Base-by-base conservation (phyloP, 2,888 invertebrate species). In the Tortricodes alternella region DNA sequence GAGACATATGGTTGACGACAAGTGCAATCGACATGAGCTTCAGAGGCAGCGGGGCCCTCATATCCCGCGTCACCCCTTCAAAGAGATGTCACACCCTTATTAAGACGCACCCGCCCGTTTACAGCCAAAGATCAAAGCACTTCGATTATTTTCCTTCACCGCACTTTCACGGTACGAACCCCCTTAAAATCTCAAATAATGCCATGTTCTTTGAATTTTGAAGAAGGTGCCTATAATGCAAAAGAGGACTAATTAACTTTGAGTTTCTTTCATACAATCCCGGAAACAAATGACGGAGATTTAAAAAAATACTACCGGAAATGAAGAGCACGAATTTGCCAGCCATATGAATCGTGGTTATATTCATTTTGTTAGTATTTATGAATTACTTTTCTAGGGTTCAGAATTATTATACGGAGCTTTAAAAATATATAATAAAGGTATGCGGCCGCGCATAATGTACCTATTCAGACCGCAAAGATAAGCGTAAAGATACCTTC, bases 1-100 rank as follows among this genome's bases (percentile, higher is more conserved):
- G 6, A 44, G 44, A 15, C 16, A 16, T 39, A 29, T 13, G 15
- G 32, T 21, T 41, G 19, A 29, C 15, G 29, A 59, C 60, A 61
- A 66, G 66, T 63, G 63, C 62, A 61, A 68, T 68, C 59, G 64
- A 63, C 60, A 63, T 50, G 38, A 60, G 61, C 44, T 18, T 61
- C 62, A 62, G 58, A n/a, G n/a, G n/a, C 60, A 52, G 46, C 43
- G 52, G 58, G 50, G 58, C 61, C 63, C 61, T 66, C 61, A 64
- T 64, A 64, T 62, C 67, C 66, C 64, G 50, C 64, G 63, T 66
- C 64, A 63, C 61, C 63, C 64, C 50, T 61, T 70, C 65, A 67
- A 64, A 60, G 62, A 46, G 62, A 63, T 62, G 64, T 61, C 65
- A 60, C 60, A 59, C 61, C 59, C 60, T 64, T 64, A 64, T 63